Base-by-base conservation (phyloP, 2,113 vertebrate species). In the Trogon melanurus region DNA sequence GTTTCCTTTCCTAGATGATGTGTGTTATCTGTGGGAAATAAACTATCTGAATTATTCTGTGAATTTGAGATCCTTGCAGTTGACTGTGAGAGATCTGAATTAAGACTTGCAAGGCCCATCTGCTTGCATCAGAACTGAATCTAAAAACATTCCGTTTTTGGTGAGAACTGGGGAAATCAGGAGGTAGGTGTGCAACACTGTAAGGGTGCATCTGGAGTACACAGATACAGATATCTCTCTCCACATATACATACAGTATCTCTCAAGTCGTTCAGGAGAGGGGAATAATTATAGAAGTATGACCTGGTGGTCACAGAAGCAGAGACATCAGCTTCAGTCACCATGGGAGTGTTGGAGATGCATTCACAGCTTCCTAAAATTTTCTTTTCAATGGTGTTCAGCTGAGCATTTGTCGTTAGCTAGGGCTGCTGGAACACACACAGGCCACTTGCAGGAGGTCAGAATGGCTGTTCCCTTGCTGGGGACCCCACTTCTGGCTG, bases 101-200 rank as follows among this genome's bases (percentile, higher is more conserved):
- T 85, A 50, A 92, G 62, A 61, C 71, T 81, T 22, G 9, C 72
- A 81, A 79, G 79, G 65, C 83, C 75, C 73, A 94, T 94, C 75
- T 96, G 91, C 62, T 89, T 91, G 36, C 58, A 19, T 86, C 57
- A 60, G 51, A 80, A 74, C 16, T 64, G 88, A 90, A 93, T 88
- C 58, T 87, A 61, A 85, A 94, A 94, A 29, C 66, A 45, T 44
- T 30, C 58, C 0, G 13, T 41, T 78, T 91, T 90, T 64, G 91
- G 80, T 95, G 85, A 82, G 70, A 92, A 36, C 47, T 70, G 51
- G 56, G 86, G 86, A 81, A 78, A 81, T 53, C 7, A 2, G 66
- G 51, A 38, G 76, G 86, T 91, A 94, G 93, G 85, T 89, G 78
- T 87, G 80, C 83, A 62, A 6, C 65, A 45, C 10, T 9, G 27